phyloP scores from a whole-genome alignment of 2,797 vertebrate genomes.

The Chromis chromis region DNA sequence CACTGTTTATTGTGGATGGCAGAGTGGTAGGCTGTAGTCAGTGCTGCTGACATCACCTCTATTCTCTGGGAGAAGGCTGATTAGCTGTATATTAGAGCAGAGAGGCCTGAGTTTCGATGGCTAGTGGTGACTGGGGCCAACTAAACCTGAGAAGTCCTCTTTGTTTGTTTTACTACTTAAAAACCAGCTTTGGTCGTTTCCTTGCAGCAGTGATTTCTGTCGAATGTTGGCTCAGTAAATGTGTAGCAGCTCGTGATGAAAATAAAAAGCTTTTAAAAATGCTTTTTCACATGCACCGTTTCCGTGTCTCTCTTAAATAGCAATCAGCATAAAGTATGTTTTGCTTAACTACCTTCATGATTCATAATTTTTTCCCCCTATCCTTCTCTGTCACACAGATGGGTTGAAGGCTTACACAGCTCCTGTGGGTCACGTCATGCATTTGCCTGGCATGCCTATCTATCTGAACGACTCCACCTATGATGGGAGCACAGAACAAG shows the following conservation, averaged over 20 bases:
- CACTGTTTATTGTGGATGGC: slow-evolving; percentile 69
- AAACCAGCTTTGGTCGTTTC: slow-evolving; percentile 47
- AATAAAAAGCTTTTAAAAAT: slow-evolving; percentile 8
- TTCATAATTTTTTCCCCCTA: background rate
- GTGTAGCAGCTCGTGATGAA: slow-evolving; percentile 21
- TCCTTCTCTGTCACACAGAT: slow-evolving; percentile 75
- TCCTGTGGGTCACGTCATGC: slow-evolving; percentile 90
- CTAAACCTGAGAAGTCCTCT: slow-evolving; percentile 21
- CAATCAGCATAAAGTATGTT: background rate
- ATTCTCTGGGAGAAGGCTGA: slow-evolving; percentile 55
- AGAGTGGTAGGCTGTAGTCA: slow-evolving; percentile 24
- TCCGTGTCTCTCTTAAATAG: background rate
- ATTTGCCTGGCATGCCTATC: slow-evolving; percentile 81
- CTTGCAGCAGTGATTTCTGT: slow-evolving; percentile 24
- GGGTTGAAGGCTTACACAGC: slow-evolving; percentile 91
- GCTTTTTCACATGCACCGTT: background rate
- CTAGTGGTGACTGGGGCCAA: slow-evolving; percentile 47
- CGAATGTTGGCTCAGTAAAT: slow-evolving; percentile 25
- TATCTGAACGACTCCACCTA: slow-evolving; percentile 95
- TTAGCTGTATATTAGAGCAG: slow-evolving; percentile 57
- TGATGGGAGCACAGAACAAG: slow-evolving; percentile 88
- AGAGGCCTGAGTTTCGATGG: slow-evolving; percentile 56
- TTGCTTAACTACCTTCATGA: slow-evolving; percentile 13
- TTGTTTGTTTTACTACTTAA: slow-evolving; percentile 61
- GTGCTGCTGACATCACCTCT: slow-evolving; percentile 55